Percentiles rank a stretch among this genome's conserved stretches.
Conservation (phyloP, 2,888 invertebrate genomes). For the Drosophila fulvimacula region DNA sequence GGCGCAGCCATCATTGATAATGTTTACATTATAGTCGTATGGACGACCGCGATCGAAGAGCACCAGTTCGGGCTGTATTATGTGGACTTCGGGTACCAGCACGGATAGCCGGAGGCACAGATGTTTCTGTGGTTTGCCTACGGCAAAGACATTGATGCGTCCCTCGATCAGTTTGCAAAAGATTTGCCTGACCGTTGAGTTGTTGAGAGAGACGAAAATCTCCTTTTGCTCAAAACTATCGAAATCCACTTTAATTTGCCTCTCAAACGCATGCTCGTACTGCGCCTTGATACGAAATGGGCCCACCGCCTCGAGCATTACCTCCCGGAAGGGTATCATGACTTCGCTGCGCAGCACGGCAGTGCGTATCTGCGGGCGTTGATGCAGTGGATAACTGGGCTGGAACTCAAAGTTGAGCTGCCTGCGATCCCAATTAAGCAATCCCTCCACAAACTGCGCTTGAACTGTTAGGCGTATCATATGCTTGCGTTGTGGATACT, state of each 20-base stretch:
- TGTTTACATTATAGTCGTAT: constrained; percentile 47
- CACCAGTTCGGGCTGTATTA: constrained; percentile 67
- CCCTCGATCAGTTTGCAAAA: constrained; percentile 68
- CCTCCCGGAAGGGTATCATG: constrained; percentile 18
- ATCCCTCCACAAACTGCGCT: constrained; percentile 64
- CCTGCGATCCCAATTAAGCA: constrained; percentile 67
- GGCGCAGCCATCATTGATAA: constrained; percentile 69
- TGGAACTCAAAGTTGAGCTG: constrained; percentile 62
- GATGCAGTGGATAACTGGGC: constrained; percentile 58
- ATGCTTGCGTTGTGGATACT: constrained; percentile 64
- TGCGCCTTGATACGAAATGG: constrained; percentile 72
- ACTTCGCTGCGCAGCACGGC: constrained; percentile 42
- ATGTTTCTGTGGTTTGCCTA: constrained; percentile 56
- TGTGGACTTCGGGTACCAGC: constrained; percentile 63
- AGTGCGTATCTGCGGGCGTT: constrained; percentile 47
- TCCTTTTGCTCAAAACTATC: constrained; percentile 57
- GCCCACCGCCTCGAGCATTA: constrained; percentile 62
- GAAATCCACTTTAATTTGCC: constrained; percentile 51
- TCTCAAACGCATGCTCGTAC: constrained; percentile 56
- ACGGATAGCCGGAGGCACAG: constrained; percentile 58
- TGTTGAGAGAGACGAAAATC: constrained; percentile 67
- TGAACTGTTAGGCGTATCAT: constrained; percentile 51
- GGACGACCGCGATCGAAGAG: constrained; percentile 69
- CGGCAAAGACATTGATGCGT: constrained; percentile 59
- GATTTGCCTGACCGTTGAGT: constrained; percentile 46